phyloP scores from a whole-genome alignment of 2,113 vertebrate species.

The Limnothrissa miodon region DNA sequence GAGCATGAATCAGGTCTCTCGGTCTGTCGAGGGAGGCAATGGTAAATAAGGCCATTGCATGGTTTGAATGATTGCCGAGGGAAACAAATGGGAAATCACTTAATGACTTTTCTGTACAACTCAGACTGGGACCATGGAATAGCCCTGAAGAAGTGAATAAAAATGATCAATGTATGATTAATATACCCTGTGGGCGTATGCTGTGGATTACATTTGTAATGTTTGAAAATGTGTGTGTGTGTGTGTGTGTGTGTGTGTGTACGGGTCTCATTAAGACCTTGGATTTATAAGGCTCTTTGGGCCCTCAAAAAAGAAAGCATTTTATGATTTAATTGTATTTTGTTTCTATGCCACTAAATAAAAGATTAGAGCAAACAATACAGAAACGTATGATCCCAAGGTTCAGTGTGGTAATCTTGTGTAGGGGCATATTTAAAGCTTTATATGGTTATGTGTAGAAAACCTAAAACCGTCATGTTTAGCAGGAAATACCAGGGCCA shows the following conservation, averaged over 20 bases:
- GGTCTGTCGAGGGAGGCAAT: constrained; percentile 35
- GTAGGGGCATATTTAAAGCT: background rate
- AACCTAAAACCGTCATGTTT: constrained; percentile 23
- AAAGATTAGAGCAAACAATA: background rate
- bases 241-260: background rate
- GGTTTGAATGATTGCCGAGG: constrained; percentile 60
- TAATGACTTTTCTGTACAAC: constrained; percentile 66
- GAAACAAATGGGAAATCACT: constrained; percentile 59
- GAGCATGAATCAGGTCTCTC: constrained; percentile 25
- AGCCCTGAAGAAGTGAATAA: constrained; percentile 74
- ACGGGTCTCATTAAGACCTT: background rate
- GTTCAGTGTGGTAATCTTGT: background rate
- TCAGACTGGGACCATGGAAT: constrained; percentile 58
- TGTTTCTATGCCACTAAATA: background rate
- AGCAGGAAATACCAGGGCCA: constrained; percentile 25
- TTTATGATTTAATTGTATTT: background rate
- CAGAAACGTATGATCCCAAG: background rate
- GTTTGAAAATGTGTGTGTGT: background rate
- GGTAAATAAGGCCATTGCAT: constrained; percentile 41
- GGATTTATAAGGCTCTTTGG: background rate
- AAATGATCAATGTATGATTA: constrained; percentile 67
- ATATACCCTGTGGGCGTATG: constrained; percentile 43
- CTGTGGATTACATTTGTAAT: constrained; percentile 18
- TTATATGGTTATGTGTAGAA: constrained; percentile 15
- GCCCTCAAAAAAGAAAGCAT: background rate